Base-by-base conservation (phyloP, 2,888 invertebrate genomes). In the Congeria kusceri region DNA sequence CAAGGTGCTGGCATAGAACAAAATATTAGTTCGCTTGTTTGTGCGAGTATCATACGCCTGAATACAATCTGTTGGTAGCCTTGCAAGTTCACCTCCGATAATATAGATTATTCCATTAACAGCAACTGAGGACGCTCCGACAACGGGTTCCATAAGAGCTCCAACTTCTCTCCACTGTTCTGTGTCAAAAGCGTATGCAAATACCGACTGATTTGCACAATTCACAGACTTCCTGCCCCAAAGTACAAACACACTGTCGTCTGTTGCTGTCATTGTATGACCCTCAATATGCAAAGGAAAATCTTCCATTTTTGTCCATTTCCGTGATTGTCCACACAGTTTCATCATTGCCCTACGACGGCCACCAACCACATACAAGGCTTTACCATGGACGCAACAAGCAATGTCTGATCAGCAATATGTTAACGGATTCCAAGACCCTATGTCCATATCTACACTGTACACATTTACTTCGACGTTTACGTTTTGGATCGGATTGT, bases 51-150 rank as follows among this genome's bases (percentile, higher is more conserved):
- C 68, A 32, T 68, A 80, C 15, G 68, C 59, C 39, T 80, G 80
- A 27, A 80, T 67, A 29, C 80, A 66, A 39, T 76, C 56, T 13
- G 63, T 72, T 11, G 68, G 47, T 7, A 53, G 47, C 2, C 46
- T 32, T n/a, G 20, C 46, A 28, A 80, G 32, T 20, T 28, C 63
- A 0, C 80, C 80, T 0, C 80, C 80, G 57, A 80, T 63, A 1
- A 80, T 61, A 46, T 76, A 80, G 46, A 80, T 71, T 44, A 67
- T 76, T 29, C 68, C 61, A 25, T 68, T 47, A 27, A 72, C 32
- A 23, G 27, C 56, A 32, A 69, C 76, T 18, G 80, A 72, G 27
- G 80, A 80, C n/a, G 80, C 80, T 46, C 64, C n/a, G 28, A 62
- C 23, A 15, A 80, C 80, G 25, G 75, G 64, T 18, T 68, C 75